These are phyloP conservation scores for Scaptomyza flava DNA, from an alignment of 2,888 invertebrate species.

Conservation along the genomic window DNA sequence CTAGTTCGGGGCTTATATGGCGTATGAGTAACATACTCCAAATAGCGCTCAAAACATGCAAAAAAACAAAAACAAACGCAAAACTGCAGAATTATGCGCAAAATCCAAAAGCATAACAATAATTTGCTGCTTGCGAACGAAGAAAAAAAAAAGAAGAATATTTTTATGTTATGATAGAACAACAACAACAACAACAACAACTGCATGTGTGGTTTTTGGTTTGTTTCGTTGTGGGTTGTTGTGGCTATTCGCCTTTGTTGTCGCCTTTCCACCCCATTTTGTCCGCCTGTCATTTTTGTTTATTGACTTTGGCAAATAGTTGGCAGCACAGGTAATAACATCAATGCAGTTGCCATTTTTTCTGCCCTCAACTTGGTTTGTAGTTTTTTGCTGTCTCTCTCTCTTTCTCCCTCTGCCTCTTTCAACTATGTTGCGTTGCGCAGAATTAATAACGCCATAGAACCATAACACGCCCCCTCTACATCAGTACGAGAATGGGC, in stretches of 20 bases:
- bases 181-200: conserved; percentile 31
- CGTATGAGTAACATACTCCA: conserved; percentile 79
- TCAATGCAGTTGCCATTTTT: conserved; percentile 81
- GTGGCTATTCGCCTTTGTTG: conserved; percentile 26
- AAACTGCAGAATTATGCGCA: conserved; percentile 78
- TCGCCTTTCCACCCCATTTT: conserved; percentile 37
- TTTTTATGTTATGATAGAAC: conserved; percentile 31
- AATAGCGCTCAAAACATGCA: conserved; percentile 58
- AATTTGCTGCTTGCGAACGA: conserved; percentile 60
- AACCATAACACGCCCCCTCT: conserved; percentile 1
- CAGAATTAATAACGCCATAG: conserved; percentile 38
- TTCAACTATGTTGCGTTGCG: conserved; percentile 33
- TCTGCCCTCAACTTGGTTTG: conserved; percentile 19
- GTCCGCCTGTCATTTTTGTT: conserved; percentile 71
- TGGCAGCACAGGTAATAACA: conserved; percentile 79
- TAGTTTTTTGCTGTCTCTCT: conserved; percentile 15
- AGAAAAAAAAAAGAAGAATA: conserved; percentile 18
- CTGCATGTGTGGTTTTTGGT: background rate
- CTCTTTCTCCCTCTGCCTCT: too few species aligned
- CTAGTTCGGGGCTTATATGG: conserved; percentile 46
- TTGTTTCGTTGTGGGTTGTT: background rate
- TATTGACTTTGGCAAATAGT: conserved; percentile 80
- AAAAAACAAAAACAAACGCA: conserved; percentile 22
- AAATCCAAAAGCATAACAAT: conserved; percentile 78
- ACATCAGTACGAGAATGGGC: conserved; percentile 57